Percentiles rank a stretch among this genome's conserved stretches.
phyloP scores from a whole-genome alignment of 2,113 vertebrate species.

The Ranitomeya variabilis region DNA sequence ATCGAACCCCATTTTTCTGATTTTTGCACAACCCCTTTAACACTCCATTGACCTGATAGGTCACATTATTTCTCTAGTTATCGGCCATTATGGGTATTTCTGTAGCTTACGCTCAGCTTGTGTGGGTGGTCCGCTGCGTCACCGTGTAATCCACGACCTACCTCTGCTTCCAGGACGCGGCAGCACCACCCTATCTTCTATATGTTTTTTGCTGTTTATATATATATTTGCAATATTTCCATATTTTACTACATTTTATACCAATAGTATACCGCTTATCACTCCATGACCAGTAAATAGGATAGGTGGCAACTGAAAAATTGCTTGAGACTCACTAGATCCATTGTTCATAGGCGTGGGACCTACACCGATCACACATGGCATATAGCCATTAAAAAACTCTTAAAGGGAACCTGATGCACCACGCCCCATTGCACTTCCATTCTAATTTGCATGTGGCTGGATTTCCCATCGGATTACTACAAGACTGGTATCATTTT shows the following conservation, averaged over 20 bases:
- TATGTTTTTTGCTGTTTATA: not conserved
- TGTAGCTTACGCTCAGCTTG: not conserved
- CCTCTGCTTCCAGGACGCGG: conserved; percentile 9
- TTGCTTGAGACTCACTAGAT: not conserved
- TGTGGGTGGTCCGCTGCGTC: not conserved
- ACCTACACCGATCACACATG: too few species aligned
- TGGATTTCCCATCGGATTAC: too few species aligned
- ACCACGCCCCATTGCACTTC: too few species aligned
- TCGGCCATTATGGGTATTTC: not conserved
- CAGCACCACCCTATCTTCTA: not conserved
- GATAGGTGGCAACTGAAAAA: not conserved
- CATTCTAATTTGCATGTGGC: too few species aligned
- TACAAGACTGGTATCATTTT: too few species aligned
- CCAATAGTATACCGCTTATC: not conserved
- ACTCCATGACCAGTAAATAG: not conserved
- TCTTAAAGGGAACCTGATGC: too few species aligned
- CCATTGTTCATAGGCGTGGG: not conserved
- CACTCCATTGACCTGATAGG: not conserved
- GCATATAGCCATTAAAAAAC: too few species aligned
- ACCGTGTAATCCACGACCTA: conserved; percentile 1
- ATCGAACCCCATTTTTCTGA: not conserved
- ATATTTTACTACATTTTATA: too few species aligned
- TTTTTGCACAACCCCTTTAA: not conserved
- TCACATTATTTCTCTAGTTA: not conserved
- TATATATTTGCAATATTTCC: not conserved